phyloP scores from a whole-genome alignment of 2,888 invertebrate genomes.

The Baccha elongata region DNA sequence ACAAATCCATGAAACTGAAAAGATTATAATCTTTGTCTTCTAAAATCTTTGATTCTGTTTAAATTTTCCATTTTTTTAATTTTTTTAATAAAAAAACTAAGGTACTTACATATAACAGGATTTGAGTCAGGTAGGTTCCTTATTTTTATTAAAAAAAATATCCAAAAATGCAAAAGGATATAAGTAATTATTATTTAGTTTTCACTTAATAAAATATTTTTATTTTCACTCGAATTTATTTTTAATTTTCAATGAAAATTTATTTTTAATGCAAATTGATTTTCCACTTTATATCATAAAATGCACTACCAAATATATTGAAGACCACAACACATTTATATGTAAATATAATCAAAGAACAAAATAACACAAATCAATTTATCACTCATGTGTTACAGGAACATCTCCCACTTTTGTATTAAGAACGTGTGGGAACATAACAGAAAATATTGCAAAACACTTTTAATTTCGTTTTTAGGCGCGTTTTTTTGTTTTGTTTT shows the following conservation, averaged over 20 bases:
- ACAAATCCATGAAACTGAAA: no score
- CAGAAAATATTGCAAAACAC: neutral
- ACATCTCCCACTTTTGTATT: no score
- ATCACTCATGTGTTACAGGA: no score
- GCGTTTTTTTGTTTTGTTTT: slow-evolving; percentile 14
- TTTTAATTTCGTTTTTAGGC: slow-evolving; percentile 8
- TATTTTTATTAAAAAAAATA: no score
- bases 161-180: no score
- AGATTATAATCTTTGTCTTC: no score
- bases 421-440: no score
- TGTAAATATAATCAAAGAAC: neutral
- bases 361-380: neutral
- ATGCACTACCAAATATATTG: neutral
- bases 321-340: neutral
- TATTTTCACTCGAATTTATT: neutral
- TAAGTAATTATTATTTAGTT: neutral
- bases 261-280: neutral
- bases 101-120: no score
- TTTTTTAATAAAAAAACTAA: no score
- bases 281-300: slow-evolving; percentile 1
- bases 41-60: no score
- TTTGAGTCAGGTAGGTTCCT: no score
- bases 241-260: neutral
- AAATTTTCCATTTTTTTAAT: no score
- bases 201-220: neutral